Conservation (phyloP, 2,797 vertebrate genomes). For the Phaenicophaeus curvirostris region DNA sequence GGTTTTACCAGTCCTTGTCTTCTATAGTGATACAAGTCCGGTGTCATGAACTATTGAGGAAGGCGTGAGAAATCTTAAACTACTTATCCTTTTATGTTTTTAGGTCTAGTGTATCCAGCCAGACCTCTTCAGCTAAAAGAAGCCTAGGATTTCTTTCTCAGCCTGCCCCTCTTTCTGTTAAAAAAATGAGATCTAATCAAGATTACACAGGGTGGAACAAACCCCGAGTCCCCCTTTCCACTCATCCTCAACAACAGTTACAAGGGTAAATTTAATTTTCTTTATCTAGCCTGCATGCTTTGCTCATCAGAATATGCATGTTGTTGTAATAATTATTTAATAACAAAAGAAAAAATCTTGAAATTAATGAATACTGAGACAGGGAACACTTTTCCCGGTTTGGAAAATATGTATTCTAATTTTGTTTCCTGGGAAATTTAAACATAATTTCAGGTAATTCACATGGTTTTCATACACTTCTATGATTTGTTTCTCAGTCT, state of each 20-base stretch:
- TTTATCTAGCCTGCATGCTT: background rate
- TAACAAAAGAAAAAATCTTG: background rate
- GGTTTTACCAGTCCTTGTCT: background rate
- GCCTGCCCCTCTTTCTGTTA: conserved; percentile 88
- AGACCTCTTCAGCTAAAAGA: conserved; percentile 87
- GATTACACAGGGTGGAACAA: conserved; percentile 98
- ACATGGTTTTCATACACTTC: background rate
- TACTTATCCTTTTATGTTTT: background rate
- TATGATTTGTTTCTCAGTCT: background rate
- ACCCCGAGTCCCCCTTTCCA: conserved; percentile 83
- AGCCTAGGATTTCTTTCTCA: conserved; percentile 91
- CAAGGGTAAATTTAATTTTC: conserved; percentile 86
- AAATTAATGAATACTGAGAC: background rate
- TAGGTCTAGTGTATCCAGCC: conserved; percentile 83
- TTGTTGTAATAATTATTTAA: background rate
- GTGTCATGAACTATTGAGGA: background rate
- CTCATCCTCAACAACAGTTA: conserved; percentile 89
- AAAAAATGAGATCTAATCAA: conserved; percentile 89
- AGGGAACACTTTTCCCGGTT: background rate
- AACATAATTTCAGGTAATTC: background rate
- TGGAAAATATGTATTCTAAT: background rate
- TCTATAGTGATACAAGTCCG: background rate
- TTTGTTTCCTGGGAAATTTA: background rate
- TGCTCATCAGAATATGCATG: background rate
- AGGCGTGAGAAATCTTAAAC: background rate